Conservation (phyloP, 2,113 vertebrate genomes). For the Megaptera novaeangliae region DNA sequence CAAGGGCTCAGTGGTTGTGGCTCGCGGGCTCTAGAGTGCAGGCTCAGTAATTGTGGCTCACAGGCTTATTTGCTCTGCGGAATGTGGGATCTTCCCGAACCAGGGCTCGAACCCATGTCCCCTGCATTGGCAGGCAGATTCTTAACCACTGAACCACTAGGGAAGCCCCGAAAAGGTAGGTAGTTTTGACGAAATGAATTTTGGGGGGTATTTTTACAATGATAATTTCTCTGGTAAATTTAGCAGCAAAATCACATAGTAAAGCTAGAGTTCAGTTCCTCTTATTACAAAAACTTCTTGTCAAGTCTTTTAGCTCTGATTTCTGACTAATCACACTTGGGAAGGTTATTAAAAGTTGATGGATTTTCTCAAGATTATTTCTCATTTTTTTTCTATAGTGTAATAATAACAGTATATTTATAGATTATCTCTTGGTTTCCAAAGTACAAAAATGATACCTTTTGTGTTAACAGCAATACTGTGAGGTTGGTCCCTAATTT, state of each 20-base stretch:
- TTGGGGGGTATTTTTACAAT: background rate
- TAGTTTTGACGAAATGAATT: background rate
- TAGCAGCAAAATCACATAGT: background rate
- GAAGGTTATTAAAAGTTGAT: background rate
- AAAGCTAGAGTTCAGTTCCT: background rate
- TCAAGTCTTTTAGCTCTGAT: background rate
- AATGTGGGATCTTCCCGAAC: background rate
- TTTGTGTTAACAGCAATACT: background rate
- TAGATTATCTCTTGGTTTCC: background rate
- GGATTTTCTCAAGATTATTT: background rate
- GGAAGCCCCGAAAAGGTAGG: too few species aligned
- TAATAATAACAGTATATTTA: background rate
- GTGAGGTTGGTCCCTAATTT: background rate
- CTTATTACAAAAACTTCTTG: background rate
- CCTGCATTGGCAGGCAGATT: background rate
- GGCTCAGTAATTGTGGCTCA: too few species aligned
- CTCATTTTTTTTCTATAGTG: background rate
- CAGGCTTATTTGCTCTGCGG: too few species aligned
- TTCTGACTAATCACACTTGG: background rate
- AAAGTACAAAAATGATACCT: background rate
- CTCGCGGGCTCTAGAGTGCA: too few species aligned
- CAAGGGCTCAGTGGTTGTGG: too few species aligned
- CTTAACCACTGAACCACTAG: background rate
- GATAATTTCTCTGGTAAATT: slow-evolving; percentile 16
- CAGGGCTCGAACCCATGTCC: background rate